Evolutionary conservation across 2,797 vertebrate genomes (phyloP), one percentile per base, ranked within the genome.

Genomic region (Dicrostonyx torquatus): DNA sequence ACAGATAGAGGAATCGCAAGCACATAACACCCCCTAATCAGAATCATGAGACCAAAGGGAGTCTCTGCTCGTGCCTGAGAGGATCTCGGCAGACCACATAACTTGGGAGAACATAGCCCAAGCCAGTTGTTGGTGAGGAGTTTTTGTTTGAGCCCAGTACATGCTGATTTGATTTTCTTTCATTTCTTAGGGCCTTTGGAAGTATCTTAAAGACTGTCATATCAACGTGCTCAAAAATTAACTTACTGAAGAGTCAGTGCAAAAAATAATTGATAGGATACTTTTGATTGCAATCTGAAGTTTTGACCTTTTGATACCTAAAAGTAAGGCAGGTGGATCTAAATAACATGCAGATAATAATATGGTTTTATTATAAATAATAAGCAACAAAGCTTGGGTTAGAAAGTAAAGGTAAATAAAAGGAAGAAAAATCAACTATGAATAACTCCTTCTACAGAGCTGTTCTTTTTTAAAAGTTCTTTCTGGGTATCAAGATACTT

Each of bases 291-390:
- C 7, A 92, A 15, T 72, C 53, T 15, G 34, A 64, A 78, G 24
- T 31, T 90, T 94, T 85, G 62, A 78, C 2, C 15, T 80, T 89
- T 87, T 58, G 55, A 29, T 73, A 78, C 22, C 70, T 75, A 62
- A 68, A 94, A 92, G 22, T 48, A 92, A 80, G 85, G 60, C 31
- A 94, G 40, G 31, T 64, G 6, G 26, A n/a, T 95, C 58, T 89
- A 91, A 84, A 90, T 80, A 80, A 76, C 22, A 14, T 60, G 22
- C 66, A 83, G 31, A 53, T 62, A 12, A 53, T 62, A 12, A 24
- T 58, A 73, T 31, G 48, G 37, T 31, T 60, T 85, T 72, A 83
- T 53, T 83, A 73, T 72, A 34, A 88, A 58, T 79, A 64, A 53
- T 82, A 72, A 83, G 45, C 73, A 76, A 43, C 55, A 77, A 83